Base-by-base conservation (phyloP, 2,888 invertebrate genomes). In the Dasysyrphus tricinctus region DNA sequence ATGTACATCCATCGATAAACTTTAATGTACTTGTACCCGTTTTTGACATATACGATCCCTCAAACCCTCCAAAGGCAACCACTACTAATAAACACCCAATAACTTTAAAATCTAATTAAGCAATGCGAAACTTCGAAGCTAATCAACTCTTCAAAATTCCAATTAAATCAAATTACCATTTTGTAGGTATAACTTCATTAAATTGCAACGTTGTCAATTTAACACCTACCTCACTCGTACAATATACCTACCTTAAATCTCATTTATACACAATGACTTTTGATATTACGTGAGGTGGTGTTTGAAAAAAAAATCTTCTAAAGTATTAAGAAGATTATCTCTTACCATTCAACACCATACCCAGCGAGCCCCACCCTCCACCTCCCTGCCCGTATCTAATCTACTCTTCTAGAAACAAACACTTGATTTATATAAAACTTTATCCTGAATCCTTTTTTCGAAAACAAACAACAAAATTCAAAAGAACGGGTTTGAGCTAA, bases 401-500 rank as follows among this genome's bases (percentile, higher is more conserved):
- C 3, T 12, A 6, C 24, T 7, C 12, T 19, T 51, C 24, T 12
- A 3, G 29, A 59, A 59, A 59, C 34, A 59, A 59, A 59, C 59
- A 37, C 34, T 39, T 24, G 59, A 59, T 39, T 39, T 14, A 32
- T 24, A 19, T 19, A 59, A 61, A 42, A 61, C 61, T 59, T 39
- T 39, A 61, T 39, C 39, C 61, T 24, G 24, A 67, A 67, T 19
- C 49, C 29, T 24, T 32, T 44, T 32, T 44, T 63, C 24, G 24
- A 61, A 61, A 61, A 59, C 39, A 24, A 39, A 61, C 39, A 42
- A 24, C 24, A 39, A 24, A 42, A 61, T 44, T 49, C 65, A 16
- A 79, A 70, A 79, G 29, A 54, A 32, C 7, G 29, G 14, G 24
- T 11, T 7, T 2, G 19, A 34, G 47, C 61, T 51, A 69, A 59